phyloP scores from a whole-genome alignment of 1,140 invertebrate species.

The Triops longicaudatus region DNA sequence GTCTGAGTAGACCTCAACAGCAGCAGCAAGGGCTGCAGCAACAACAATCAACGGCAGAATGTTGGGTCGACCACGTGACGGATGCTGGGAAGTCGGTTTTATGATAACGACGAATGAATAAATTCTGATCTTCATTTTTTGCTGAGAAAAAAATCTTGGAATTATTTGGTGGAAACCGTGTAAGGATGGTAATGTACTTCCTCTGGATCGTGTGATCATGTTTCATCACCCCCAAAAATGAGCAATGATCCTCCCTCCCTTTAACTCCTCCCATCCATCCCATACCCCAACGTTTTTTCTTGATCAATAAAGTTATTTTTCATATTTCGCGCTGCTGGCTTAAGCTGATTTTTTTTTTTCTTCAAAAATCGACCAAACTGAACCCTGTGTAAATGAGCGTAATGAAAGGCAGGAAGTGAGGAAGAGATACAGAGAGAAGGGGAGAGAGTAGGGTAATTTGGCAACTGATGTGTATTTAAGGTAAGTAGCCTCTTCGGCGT shows the following conservation, averaged over 20 bases:
- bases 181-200: neutral
- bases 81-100: constrained; percentile 5
- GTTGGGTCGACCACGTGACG: constrained; percentile 5
- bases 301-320: constrained; percentile 8
- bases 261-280: no score
- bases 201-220: constrained; percentile 6
- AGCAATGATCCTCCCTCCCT: neutral
- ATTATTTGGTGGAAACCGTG: neutral
- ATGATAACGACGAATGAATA: constrained; percentile 9
- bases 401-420: neutral
- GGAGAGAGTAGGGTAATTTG: neutral
- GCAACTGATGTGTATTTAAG: neutral
- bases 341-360: no score
- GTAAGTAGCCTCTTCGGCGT: neutral
- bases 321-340: neutral
- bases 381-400: neutral
- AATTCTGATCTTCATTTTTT: neutral
- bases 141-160: no score
- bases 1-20: neutral
- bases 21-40: neutral
- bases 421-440: neutral
- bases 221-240: neutral
- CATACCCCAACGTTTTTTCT: neutral
- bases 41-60: neutral
- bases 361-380: neutral